Percentiles rank a stretch among this genome's conserved stretches.
phyloP scores from a whole-genome alignment of 2,113 vertebrate genomes.

The Hassar affinis region DNA sequence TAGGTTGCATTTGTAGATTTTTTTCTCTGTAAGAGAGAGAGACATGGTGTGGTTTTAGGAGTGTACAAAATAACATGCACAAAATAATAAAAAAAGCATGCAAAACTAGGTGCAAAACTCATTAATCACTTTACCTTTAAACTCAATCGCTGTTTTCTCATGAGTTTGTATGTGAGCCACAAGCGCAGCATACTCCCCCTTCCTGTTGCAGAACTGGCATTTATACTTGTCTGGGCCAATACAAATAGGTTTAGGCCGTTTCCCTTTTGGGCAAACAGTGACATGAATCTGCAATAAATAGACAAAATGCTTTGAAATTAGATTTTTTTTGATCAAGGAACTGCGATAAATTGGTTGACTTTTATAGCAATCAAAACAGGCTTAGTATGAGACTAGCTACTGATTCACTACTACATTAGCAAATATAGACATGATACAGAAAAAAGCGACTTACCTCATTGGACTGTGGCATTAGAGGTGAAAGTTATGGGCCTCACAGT shows the following conservation, averaged over 20 bases:
- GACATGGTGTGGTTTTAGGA: not conserved
- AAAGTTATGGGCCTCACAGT: not conserved
- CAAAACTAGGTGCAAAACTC: not conserved
- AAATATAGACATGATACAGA: not conserved
- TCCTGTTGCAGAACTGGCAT: slow-evolving; percentile 14
- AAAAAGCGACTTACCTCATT: not conserved
- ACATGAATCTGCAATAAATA: slow-evolving; percentile 7
- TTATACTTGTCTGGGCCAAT: slow-evolving; percentile 5
- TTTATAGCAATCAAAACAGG: not conserved
- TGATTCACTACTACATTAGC: not conserved
- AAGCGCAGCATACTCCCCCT: slow-evolving; percentile 3
- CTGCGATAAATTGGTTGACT: not conserved
- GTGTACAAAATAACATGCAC: not conserved
- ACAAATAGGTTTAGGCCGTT: not conserved
- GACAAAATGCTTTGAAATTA: not conserved
- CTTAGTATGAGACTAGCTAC: not conserved
- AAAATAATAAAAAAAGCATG: not conserved
- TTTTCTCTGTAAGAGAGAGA: slow-evolving; percentile 4
- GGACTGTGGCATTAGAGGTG: not conserved
- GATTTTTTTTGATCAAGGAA: not conserved
- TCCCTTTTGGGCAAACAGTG: slow-evolving; percentile 13
- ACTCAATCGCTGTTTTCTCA: slow-evolving; percentile 12
- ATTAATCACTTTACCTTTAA: slow-evolving; percentile 5
- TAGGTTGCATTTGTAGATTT: slow-evolving; percentile 8
- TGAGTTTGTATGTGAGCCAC: slow-evolving; percentile 11